Evolutionary conservation across 2,888 invertebrate species (phyloP).

Genomic region (Aphodius sticticus): DNA sequence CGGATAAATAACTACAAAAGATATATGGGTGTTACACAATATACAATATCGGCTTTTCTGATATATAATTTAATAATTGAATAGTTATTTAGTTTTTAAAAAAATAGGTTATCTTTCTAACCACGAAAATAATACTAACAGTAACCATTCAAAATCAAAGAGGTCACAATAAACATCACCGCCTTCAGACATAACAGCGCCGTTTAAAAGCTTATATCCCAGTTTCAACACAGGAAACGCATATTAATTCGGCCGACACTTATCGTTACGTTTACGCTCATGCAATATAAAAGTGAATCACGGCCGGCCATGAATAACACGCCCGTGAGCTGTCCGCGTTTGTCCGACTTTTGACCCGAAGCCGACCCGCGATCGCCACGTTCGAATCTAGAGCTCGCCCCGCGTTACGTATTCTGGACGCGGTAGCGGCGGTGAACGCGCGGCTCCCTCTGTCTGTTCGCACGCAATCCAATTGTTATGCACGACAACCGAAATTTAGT

Average conservation of each 20-base stretch:
- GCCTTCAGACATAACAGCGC: background rate
- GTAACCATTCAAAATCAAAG: background rate
- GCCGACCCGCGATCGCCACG: conserved; percentile 9
- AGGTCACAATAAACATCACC: background rate
- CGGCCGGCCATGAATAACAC: background rate
- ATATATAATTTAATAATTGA: too few relatives aligned
- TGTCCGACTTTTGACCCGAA: conserved; percentile 7
- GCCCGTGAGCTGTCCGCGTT: background rate
- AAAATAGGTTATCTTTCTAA: too few relatives aligned
- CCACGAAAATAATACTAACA: background rate
- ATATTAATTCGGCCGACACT: conserved; percentile 4
- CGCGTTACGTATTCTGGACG: conserved; percentile 21
- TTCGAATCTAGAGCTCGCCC: background rate
- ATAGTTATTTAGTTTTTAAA: too few relatives aligned
- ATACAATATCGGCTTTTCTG: too few relatives aligned
- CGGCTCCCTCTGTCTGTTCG: conserved; percentile 25
- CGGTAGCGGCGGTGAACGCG: conserved; percentile 6
- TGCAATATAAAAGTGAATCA: conserved; percentile 4
- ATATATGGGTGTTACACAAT: too few relatives aligned
- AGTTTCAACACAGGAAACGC: background rate
- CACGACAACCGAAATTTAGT: conserved; percentile 49
- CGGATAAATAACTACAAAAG: too few relatives aligned
- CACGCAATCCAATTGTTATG: conserved; percentile 51
- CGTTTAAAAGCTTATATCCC: background rate
- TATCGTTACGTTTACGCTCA: conserved; percentile 4